Evolutionary conservation across 2,113 vertebrate species (phyloP), one percentile per base, ranked within the genome.

Genomic region (Pristiophorus japonicus): DNA sequence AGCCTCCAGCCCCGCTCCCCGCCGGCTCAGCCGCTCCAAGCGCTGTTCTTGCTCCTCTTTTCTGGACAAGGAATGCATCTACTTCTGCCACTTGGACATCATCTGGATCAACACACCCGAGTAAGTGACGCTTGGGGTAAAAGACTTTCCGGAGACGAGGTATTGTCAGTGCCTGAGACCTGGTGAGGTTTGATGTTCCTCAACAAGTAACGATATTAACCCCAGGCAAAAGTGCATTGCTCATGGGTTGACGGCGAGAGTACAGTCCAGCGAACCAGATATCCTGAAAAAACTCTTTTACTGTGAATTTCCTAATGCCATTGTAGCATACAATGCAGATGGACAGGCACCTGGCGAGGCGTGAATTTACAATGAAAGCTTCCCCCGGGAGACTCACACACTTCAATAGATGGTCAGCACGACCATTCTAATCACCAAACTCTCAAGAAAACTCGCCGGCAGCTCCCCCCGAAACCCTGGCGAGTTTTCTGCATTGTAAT

Each of bases 31-130:
- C 96, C 96, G 99, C 42, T 96, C 97, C 95, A 99, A 99, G 95
- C 98, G 99, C 96, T 99, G 99, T 97, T 99, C 99, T 95, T 99
- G 99, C 96, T 98, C 98, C 0, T 98, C 98, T 10, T 97, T 99
- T 96, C 96, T 98, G 96, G 99, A 99, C 96, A 99, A 99, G 96
- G 99, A 99, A 96, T 99, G 99, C 95, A 98, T 99, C 95, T 99
- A 99, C 97, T 99, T 99, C 97, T 99, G 99, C 97, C 99, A 99
- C 97, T 97, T 99, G 96, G 99, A 99, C 97, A 99, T 99, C 97
- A 99, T 99, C 95, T 99, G 99, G 99, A 98, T 99, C 97, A 99
- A 99, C 98, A 99, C 99, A 70, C 99, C 99, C 22, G 99, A 99
- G 99, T 99, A 96, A 98, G 98, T 97, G 62, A 95, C 94, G 93